phyloP scores from a whole-genome alignment of 2,113 vertebrate species.

The Phrynosoma platyrhinos region DNA sequence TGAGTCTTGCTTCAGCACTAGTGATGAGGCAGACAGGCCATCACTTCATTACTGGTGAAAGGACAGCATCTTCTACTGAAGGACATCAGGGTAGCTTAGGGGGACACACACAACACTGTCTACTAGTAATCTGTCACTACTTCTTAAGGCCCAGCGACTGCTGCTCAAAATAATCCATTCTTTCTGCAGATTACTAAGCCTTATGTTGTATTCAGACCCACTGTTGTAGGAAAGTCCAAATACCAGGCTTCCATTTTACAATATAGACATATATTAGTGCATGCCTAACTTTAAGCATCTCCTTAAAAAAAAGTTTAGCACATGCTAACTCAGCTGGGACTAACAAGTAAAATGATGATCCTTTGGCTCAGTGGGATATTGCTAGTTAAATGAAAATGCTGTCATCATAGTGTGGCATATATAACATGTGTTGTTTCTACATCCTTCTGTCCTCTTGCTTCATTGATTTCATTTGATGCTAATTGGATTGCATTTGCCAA shows the following conservation, averaged over 20 bases:
- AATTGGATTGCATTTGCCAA: conserved; percentile 29
- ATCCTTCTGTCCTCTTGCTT: conserved; percentile 7
- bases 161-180: background rate
- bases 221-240: too few relatives aligned
- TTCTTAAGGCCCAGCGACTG: background rate
- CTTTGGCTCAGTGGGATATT: conserved; percentile 14
- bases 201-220: background rate
- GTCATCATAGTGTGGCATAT: background rate
- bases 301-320: background rate
- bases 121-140: background rate
- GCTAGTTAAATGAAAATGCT: conserved; percentile 34
- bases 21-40: too few relatives aligned
- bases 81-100: background rate
- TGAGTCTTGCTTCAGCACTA: background rate
- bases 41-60: background rate
- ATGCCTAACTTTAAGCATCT: background rate
- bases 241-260: background rate
- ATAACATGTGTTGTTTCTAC: conserved; percentile 33
- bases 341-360: conserved; percentile 22
- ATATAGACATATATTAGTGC: background rate
- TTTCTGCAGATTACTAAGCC: background rate
- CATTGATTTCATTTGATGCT: conserved; percentile 31
- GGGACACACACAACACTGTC: background rate
- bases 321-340: conserved; percentile 20
- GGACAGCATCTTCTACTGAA: background rate